These are phyloP conservation scores for Formica selysi DNA, from an alignment of 1,140 invertebrate genomes.

Conservation along the genomic window DNA sequence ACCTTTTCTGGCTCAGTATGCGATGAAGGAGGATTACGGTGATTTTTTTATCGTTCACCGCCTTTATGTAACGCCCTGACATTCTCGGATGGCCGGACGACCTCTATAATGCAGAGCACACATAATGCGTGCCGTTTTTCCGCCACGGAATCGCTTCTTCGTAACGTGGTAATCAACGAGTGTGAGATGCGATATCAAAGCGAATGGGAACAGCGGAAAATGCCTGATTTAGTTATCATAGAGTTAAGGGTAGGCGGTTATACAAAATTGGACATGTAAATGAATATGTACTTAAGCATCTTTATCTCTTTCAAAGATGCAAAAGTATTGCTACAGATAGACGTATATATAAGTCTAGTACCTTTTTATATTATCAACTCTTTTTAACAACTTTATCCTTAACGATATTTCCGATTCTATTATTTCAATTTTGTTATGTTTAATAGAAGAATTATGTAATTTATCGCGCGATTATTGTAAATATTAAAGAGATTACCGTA, in stretches of 20 bases:
- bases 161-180: slow-evolving; percentile 14
- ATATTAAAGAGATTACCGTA: slow-evolving; percentile 12
- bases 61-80: slow-evolving; percentile 53
- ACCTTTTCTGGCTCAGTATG: slow-evolving; percentile 59
- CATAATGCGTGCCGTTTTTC: slow-evolving; percentile 27
- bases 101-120: slow-evolving; percentile 47
- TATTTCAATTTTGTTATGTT: not conserved
- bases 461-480: slow-evolving; percentile 11
- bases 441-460: not conserved
- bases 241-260: slow-evolving; percentile 7
- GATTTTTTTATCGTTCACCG: slow-evolving; percentile 20
- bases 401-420: not conserved
- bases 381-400: not conserved
- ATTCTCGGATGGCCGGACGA: slow-evolving; percentile 41
- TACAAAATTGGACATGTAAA: not conserved
- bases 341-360: not conserved
- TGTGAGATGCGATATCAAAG: slow-evolving; percentile 7
- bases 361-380: not conserved
- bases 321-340: not conserved
- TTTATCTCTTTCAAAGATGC: not conserved
- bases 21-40: slow-evolving; percentile 5
- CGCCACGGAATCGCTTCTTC: slow-evolving; percentile 21
- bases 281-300: not conserved
- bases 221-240: not conserved
- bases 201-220: not conserved